Evolutionary conservation across 1,140 invertebrate species (phyloP).

Genomic region (Euwallacea fornicatus): DNA sequence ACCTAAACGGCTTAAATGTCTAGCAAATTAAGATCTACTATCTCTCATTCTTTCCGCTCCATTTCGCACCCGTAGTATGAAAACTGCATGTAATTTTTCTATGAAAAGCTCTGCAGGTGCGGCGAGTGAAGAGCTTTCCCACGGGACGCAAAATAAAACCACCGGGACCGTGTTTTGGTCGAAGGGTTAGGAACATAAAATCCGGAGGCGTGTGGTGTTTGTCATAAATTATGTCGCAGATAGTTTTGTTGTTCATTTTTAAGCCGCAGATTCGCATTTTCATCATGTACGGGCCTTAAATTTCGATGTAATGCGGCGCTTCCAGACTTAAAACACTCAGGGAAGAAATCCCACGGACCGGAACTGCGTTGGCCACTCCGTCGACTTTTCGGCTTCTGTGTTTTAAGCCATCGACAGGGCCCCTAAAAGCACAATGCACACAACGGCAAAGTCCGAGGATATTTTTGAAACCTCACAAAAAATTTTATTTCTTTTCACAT

Average conservation of each 20-base stretch:
- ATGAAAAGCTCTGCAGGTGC: slow-evolving; percentile 3
- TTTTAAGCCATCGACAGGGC: too few species aligned
- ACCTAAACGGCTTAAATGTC: neutral
- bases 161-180: neutral
- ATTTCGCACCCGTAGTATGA: neutral
- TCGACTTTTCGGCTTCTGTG: too few species aligned
- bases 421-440: too few species aligned
- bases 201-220: slow-evolving; percentile 8
- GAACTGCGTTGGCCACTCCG: too few species aligned
- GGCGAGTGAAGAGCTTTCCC: slow-evolving; percentile 8
- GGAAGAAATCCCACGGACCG: too few species aligned
- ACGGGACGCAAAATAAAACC: slow-evolving; percentile 6
- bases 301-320: neutral
- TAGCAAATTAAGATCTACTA: neutral
- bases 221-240: slow-evolving; percentile 9
- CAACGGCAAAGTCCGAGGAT: too few species aligned
- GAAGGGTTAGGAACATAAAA: neutral
- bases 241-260: slow-evolving; percentile 5
- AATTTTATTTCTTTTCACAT: too few species aligned
- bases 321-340: too few species aligned
- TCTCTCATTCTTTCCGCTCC: slow-evolving; percentile 4
- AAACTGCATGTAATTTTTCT: slow-evolving; percentile 6
- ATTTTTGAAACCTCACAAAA: too few species aligned
- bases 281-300: slow-evolving; percentile 1
- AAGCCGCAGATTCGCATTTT: slow-evolving; percentile 6